Conservation (phyloP, 2,888 invertebrate species). For the Dasysyrphus albostriatus region DNA sequence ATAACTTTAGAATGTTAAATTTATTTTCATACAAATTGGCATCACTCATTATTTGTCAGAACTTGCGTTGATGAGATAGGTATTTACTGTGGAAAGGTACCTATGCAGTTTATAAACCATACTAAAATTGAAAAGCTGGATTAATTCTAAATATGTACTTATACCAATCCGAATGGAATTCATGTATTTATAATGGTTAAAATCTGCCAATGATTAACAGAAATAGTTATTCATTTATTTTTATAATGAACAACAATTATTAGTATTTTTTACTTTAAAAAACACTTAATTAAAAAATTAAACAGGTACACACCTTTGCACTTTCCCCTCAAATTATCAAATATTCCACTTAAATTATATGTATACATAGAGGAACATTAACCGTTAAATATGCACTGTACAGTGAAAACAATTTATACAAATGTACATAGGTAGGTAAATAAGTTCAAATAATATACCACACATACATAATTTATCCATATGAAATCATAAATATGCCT, state of each 20-base stretch:
- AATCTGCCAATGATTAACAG: not conserved
- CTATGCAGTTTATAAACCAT: no score
- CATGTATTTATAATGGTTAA: no score
- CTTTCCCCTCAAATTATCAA: not conserved
- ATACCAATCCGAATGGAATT: no score
- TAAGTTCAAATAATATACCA: not conserved
- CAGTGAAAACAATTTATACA: not conserved
- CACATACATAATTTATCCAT: slow-evolving; percentile 1
- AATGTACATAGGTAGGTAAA: not conserved
- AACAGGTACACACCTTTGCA: not conserved
- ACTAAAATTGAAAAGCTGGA: no score
- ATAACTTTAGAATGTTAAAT: no score
- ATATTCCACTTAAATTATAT: not conserved
- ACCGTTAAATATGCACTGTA: not conserved
- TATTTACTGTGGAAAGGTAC: no score
- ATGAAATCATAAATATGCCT: not conserved
- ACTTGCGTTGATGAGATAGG: no score
- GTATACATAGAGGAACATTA: not conserved
- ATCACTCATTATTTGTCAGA: no score
- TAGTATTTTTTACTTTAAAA: not conserved
- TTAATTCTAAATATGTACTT: no score
- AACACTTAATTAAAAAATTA: not conserved
- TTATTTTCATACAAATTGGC: no score
- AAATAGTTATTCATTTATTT: not conserved
- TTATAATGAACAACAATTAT: not conserved